Evolutionary conservation across 1,140 invertebrate species (phyloP), one percentile per base, ranked within the genome.

Genomic region (Apis dorsata): DNA sequence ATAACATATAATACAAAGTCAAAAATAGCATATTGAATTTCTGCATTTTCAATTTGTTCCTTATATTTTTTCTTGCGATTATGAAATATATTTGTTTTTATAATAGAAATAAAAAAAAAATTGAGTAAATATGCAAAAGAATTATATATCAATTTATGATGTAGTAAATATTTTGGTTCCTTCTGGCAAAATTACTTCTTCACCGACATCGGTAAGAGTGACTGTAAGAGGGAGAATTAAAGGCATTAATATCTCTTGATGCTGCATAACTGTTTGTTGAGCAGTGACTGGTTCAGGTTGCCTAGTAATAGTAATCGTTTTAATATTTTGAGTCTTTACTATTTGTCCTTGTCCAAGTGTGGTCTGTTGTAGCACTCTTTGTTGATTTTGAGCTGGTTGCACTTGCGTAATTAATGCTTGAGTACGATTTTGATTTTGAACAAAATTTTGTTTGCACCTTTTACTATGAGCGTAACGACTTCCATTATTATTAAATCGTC

Each of bases 391-490:
- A 5, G 69, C 17, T 0, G 77, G 21, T 44, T 88, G 85, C 19
- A 68, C 70, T 28, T 85, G 83, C 19, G 87, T 60, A 0, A 73
- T 66, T 59, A 88, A 76, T 9, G 81, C 70, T 49, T 90, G 86
- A 8, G 57, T 81, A 19, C 88, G 86, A 59, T 84, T 85, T 24
- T 90, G 90, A 88, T 86, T 90, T 71, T 92, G 92, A 11, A 92
- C 34, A 7, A 92, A 85, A 70, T 93, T 93, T 71, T 94, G 93
- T 59, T 93, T 94, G 70, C 93, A 94, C 1, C 93, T 84, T 62
- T 94, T 94, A 68, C 93, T 94, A 24, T 94, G 93, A 7, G 93
- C 93, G 28, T 94, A 94, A 17, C 93, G 90, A 75, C 93, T 94
- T 7, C 93, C 93, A 21, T 94, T 94, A 28, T 94, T 94, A 55